phyloP scores from a whole-genome alignment of 2,113 vertebrate genomes.

The Colius striatus region DNA sequence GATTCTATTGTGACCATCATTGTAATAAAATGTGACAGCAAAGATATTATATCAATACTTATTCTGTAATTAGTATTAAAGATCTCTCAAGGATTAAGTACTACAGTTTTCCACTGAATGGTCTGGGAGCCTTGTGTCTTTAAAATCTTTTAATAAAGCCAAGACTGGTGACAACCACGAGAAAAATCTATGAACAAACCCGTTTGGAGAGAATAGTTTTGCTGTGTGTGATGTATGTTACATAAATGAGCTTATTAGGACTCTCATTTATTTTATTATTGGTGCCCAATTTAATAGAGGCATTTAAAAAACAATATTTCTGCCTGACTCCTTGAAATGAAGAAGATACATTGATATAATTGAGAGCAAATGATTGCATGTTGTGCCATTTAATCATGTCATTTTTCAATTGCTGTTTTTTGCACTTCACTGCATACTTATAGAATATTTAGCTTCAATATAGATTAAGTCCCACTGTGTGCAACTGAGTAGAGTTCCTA shows the following conservation, averaged over 20 bases:
- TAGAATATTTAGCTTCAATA: conserved; percentile 82
- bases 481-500: conserved; percentile 57
- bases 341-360: conserved; percentile 88
- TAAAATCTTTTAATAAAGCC: conserved; percentile 73
- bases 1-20: conserved; percentile 76
- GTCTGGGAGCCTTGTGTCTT: conserved; percentile 69
- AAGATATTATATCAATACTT: conserved; percentile 91
- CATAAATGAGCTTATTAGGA: conserved; percentile 85
- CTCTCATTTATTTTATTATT: conserved; percentile 87
- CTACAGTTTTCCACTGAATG: conserved; percentile 74
- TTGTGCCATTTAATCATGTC: conserved; percentile 86
- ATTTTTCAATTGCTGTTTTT: conserved; percentile 86
- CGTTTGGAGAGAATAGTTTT: conserved; percentile 77
- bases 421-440: conserved; percentile 81
- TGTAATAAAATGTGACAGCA: conserved; percentile 90
- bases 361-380: conserved; percentile 87
- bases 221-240: conserved; percentile 80
- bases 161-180: conserved; percentile 72
- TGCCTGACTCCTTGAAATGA: conserved; percentile 82
- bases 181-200: conserved; percentile 78
- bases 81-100: conserved; percentile 85
- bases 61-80: conserved; percentile 90
- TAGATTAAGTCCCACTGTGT: conserved; percentile 75
- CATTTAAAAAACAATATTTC: conserved; percentile 90
- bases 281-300: conserved; percentile 85